phyloP scores from a whole-genome alignment of 1,140 invertebrate genomes.

The honey bee (Apis mellifera) region Amel_HAv3.1 CM009945.2:6714001-6714500 shows the following conservation, averaged over 20 bases:
- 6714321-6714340: background rate
- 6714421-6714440: too few relatives aligned
- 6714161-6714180: background rate
- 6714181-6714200: background rate
- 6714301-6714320: background rate
- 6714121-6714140: slow-evolving; percentile 14
- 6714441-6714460: too few relatives aligned
- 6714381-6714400: background rate
- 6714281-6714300: background rate
- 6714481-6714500: slow-evolving; percentile 50
- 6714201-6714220: slow-evolving; percentile 41
- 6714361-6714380: background rate
- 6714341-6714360: background rate
- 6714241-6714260: background rate
- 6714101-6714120: slow-evolving; percentile 1
- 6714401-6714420: background rate
- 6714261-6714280: slow-evolving; percentile 6
- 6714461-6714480: background rate
- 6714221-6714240: slow-evolving; percentile 15
- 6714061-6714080: background rate
- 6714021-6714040: slow-evolving; percentile 16
- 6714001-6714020: slow-evolving; percentile 45
- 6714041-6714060: slow-evolving; percentile 24
- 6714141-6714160: background rate
- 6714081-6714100: background rate